phyloP scores from a whole-genome alignment of 2,888 invertebrate genomes.

The Creontiades dilutus region DNA sequence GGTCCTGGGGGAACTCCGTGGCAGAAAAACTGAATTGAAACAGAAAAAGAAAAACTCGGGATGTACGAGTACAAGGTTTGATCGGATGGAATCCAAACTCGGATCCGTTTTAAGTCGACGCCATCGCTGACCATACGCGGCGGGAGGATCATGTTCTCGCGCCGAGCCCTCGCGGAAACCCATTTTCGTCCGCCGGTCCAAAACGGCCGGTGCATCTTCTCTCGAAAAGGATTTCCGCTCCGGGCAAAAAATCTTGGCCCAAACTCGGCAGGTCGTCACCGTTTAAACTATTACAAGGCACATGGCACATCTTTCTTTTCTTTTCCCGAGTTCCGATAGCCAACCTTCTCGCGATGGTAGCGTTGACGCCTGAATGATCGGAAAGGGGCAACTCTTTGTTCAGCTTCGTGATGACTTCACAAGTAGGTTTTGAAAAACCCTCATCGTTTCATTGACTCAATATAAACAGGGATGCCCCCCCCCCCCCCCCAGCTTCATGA shows the following conservation, averaged over 20 bases:
- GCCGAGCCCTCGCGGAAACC: neutral
- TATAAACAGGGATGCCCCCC: no score
- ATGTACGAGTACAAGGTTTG: neutral
- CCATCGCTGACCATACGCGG: neutral
- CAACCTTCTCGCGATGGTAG: neutral
- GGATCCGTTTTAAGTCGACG: neutral
- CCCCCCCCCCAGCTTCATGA: no score
- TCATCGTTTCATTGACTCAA: no score
- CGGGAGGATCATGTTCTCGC: conserved; percentile 3
- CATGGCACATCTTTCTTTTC: neutral
- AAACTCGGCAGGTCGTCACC: neutral
- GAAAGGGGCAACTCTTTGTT: neutral
- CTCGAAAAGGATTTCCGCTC: neutral
- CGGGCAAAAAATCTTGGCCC: neutral
- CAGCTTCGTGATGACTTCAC: no score
- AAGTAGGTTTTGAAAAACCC: no score
- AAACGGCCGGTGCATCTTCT: neutral
- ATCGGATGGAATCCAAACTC: conserved; percentile 25
- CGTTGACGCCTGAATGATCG: neutral
- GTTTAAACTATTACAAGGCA: conserved; percentile 4
- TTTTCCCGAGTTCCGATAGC: neutral
- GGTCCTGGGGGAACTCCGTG: no score
- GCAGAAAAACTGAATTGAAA: neutral
- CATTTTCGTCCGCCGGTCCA: neutral
- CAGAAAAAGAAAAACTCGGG: neutral